Evolutionary conservation across 2,113 vertebrate genomes (phyloP).

Genomic region (Trematomus loennbergii): DNA sequence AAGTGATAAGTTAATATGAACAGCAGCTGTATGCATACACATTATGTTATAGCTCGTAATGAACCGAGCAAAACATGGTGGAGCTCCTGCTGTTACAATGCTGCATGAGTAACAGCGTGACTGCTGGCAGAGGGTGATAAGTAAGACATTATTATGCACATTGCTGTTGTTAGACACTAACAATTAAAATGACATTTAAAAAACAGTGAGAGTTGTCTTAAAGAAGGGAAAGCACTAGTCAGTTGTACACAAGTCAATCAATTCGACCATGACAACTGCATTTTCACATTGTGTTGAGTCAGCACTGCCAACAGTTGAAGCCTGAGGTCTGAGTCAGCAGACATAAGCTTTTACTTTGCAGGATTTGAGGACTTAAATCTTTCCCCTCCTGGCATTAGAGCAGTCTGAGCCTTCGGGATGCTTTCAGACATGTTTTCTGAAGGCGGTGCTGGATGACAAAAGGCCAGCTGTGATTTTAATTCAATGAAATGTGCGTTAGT

Average conservation of each 20-base stretch:
- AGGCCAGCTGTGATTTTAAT: not conserved
- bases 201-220: not conserved
- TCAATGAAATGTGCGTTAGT: not conserved
- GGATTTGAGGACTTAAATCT: not conserved
- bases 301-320: not conserved
- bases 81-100: not conserved
- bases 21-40: constrained; percentile 36
- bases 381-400: not conserved
- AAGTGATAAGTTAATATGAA: constrained; percentile 38
- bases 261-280: no score
- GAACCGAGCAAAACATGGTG: not conserved
- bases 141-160: not conserved
- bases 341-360: not conserved
- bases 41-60: not conserved
- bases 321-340: not conserved
- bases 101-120: not conserved
- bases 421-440: not conserved
- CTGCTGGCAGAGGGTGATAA: constrained; percentile 2
- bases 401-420: not conserved
- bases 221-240: not conserved
- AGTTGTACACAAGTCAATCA: not conserved
- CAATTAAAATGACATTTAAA: not conserved
- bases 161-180: not conserved
- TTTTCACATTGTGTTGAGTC: not conserved
- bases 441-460: not conserved